Conservation (phyloP, 2,888 invertebrate genomes). For the Drosophila subquinaria region DNA sequence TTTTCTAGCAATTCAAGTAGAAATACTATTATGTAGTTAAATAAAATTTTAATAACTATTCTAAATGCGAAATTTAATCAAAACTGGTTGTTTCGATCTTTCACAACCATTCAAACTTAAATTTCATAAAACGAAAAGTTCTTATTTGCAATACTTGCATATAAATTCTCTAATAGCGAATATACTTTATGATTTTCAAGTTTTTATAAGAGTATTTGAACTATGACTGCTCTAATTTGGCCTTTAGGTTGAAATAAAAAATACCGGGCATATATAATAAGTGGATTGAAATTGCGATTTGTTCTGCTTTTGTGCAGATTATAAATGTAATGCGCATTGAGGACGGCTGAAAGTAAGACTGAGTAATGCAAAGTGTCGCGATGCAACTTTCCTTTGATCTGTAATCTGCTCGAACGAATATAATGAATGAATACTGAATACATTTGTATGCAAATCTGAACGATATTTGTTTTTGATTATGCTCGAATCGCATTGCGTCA, state of each 20-base stretch:
- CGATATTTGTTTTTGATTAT: conserved; percentile 21
- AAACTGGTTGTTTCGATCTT: too few species aligned
- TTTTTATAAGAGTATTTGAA: not conserved
- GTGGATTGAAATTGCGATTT: conserved; percentile 46
- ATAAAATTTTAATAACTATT: too few species aligned
- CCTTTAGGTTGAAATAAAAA: conserved; percentile 12
- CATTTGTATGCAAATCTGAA: conserved; percentile 25
- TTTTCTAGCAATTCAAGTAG: conserved; percentile 1
- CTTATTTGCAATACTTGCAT: too few species aligned
- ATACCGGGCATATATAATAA: conserved; percentile 8
- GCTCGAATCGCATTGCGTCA: conserved; percentile 52
- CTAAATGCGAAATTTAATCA: too few species aligned
- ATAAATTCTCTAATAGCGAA: too few species aligned
- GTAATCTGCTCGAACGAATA: not conserved
- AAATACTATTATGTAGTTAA: too few species aligned
- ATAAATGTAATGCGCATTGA: conserved; percentile 48
- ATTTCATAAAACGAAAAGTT: too few species aligned
- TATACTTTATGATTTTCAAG: too few species aligned
- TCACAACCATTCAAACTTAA: too few species aligned
- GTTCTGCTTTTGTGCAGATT: conserved; percentile 72
- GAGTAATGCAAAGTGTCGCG: conserved; percentile 10
- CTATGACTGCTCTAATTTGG: conserved; percentile 34
- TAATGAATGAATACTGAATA: not conserved
- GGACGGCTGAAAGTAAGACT: conserved; percentile 73
- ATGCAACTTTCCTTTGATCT: conserved; percentile 42